These are phyloP conservation scores for Homalodisca vitripennis DNA, from an alignment of 1,140 invertebrate species.

Conservation along the genomic window DNA sequence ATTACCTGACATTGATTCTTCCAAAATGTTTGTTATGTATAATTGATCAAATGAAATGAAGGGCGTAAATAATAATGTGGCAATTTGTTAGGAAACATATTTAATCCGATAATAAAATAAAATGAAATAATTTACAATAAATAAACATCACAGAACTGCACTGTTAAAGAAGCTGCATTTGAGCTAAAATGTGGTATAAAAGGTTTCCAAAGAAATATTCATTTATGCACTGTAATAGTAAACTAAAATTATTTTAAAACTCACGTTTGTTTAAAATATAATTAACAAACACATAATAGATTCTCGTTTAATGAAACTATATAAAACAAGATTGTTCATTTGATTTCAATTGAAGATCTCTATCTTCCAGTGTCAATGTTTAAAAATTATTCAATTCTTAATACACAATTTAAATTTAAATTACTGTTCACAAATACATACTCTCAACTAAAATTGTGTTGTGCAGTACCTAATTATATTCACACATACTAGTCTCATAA, in stretches of 20 bases:
- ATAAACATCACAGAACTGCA: slow-evolving; percentile 17
- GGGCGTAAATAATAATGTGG: no score
- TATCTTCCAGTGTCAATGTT: background rate
- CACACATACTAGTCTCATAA: background rate
- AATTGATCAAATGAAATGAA: no score
- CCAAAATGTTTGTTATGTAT: no score
- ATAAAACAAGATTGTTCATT: no score
- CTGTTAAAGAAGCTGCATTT: background rate
- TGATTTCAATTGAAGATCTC: background rate
- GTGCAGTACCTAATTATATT: background rate
- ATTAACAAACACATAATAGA: background rate
- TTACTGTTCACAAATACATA: background rate
- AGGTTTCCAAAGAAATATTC: background rate
- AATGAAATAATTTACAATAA: slow-evolving; percentile 10
- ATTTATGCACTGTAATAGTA: background rate
- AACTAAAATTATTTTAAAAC: background rate
- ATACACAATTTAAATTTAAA: background rate
- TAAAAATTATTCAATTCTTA: background rate
- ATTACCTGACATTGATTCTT: no score
- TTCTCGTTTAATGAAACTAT: no score
- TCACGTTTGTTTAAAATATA: background rate
- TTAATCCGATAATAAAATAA: slow-evolving; percentile 6
- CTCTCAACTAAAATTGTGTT: background rate
- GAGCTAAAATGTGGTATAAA: background rate
- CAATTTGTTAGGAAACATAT: slow-evolving; percentile 25